A percentile compares a stretch with the other conserved stretches of the same genome.
phyloP scores from a whole-genome alignment of 2,113 vertebrate genomes.

The Eublepharis macularius region DNA sequence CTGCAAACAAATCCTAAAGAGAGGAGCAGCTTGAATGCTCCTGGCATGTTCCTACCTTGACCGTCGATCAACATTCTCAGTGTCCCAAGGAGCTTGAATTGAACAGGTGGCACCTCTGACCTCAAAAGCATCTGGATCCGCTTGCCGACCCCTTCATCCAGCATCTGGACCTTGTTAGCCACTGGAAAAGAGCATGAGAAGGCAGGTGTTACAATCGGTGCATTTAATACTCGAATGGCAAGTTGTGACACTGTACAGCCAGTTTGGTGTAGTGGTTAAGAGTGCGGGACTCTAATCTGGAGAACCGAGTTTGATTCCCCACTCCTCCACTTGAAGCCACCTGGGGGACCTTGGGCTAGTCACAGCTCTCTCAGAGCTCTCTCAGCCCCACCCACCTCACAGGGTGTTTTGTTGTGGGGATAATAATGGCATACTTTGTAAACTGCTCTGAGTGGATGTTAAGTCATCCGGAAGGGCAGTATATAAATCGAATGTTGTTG shows the following conservation, averaged over 20 bases:
- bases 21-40: fast-evolving
- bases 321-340: no score
- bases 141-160: conserved; percentile 80
- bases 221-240: neutral
- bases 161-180: conserved; percentile 83
- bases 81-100: conserved; percentile 86
- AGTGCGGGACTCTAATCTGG: no score
- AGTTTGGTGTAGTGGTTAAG: no score
- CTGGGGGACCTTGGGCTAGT: no score
- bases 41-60: conserved; percentile 74
- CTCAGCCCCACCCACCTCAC: no score
- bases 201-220: neutral
- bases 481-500: no score
- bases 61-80: conserved; percentile 87
- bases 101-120: conserved; percentile 85
- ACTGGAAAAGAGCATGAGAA: conserved; percentile 34
- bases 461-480: no score
- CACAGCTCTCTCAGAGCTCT: no score
- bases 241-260: neutral
- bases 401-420: no score
- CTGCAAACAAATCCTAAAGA: neutral
- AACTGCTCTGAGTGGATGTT: no score
- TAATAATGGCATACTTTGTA: no score
- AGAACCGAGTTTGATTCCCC: no score
- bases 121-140: conserved; percentile 81